Evolutionary conservation across 2,888 invertebrate genomes (phyloP), one percentile per base, ranked within the genome.

Genomic region (Orthosia cruda): DNA sequence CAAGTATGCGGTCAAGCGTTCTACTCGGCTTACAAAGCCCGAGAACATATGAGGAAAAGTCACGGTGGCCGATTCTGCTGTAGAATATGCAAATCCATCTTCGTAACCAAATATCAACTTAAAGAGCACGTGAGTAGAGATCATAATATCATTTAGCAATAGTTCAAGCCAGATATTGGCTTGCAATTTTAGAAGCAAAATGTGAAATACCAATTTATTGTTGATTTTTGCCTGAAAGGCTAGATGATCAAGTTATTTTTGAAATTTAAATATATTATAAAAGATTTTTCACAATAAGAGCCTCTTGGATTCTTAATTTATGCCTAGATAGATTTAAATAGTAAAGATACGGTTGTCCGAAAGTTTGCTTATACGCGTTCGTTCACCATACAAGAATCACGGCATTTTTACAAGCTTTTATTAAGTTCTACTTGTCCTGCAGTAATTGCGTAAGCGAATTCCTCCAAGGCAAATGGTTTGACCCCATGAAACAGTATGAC

Each of bases 51-150:
- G 94, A 92, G 83, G 67, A 72, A 87, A 0, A 84, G 78, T 13
- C 96, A 96, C n/a, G 96, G 96, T 0, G 96, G 96, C 3, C 91
- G 81, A 59, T 94, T 90, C 73, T 91, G 92, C 49, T 96, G 96
- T 84, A 92, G 93, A 61, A 87, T 94, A 4, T 96, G 96, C 84
- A 95, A 92, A 87, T 88, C 89, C 9, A 90, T 93, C 13, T 92
- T 93, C 80, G 79, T 87, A 57, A 93, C 86, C 66, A 94, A 92
- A 87, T 85, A 81, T 74, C 92, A 90, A 71, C 91, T 95, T 52
- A 95, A 93, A 83, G 76, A 81, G 13, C 96, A 96, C 86, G 89
- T 92, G 0, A 89, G 88, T 77, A 91, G 87, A 50, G 90, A 87
- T 12, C 96, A 95, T 87, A 93, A 91, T 85, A 84, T 91, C 18